Conservation (phyloP, 2,113 vertebrate genomes). For the Notothenia coriiceps region DNA sequence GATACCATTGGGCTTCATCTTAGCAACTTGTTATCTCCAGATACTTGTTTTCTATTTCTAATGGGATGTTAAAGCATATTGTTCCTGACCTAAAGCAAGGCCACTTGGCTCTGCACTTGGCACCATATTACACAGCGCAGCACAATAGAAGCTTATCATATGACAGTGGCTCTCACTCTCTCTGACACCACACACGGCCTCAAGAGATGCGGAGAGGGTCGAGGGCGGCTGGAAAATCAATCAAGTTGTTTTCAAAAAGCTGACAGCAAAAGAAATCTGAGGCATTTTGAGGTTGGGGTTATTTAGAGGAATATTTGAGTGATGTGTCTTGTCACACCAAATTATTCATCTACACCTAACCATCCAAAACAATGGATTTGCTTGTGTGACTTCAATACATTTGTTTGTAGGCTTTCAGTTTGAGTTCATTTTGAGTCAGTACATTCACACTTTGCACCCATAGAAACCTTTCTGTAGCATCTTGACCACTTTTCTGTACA, state of each 20-base stretch:
- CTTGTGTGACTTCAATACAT: background rate
- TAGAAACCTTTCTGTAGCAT: background rate
- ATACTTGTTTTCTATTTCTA: background rate
- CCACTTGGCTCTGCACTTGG: background rate
- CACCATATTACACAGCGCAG: background rate
- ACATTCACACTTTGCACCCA: background rate
- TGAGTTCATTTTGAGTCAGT: background rate
- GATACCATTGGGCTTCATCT: background rate
- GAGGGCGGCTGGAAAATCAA: background rate
- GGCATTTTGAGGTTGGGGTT: constrained; percentile 1
- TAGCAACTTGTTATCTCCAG: constrained; percentile 7
- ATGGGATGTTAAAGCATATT: background rate
- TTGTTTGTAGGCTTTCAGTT: background rate
- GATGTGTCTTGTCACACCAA: background rate
- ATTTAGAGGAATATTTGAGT: constrained; percentile 5
- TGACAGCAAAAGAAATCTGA: too few species aligned
- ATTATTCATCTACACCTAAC: background rate
- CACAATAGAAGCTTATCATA: constrained; percentile 18
- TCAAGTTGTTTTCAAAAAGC: background rate
- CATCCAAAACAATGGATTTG: background rate
- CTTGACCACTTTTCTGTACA: background rate
- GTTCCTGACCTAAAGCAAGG: constrained; percentile 2
- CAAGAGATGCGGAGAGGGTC: background rate
- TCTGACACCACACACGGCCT: constrained; percentile 20
- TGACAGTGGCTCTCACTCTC: constrained; percentile 20